A percentile compares a stretch with the other conserved stretches of the same genome.
These are phyloP conservation scores for Albula goreensis DNA, from an alignment of 2,113 vertebrate species.

Conservation along the genomic window DNA sequence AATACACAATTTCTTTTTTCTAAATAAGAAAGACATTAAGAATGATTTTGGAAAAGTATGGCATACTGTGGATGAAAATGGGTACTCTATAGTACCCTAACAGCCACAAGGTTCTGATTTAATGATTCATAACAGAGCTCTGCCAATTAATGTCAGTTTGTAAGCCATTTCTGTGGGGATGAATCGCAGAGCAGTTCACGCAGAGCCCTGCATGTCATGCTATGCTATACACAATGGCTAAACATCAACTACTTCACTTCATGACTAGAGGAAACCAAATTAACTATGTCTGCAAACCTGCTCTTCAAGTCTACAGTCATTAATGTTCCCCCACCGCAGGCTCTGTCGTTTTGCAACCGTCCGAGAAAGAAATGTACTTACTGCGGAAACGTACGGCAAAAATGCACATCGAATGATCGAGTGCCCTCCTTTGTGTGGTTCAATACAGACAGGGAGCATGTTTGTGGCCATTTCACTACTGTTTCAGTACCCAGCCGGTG, in stretches of 20 bases:
- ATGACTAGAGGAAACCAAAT: neutral
- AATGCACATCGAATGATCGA: neutral
- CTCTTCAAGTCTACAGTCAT: neutral
- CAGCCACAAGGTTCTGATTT: neutral
- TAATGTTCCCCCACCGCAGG: neutral
- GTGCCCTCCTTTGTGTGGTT: neutral
- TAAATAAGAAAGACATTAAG: neutral
- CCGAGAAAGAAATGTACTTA: neutral
- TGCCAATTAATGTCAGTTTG: neutral
- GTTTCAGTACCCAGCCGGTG: neutral
- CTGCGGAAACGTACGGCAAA: neutral
- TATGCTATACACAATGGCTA: neutral
- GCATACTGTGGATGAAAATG: neutral
- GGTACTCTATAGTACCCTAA: neutral
- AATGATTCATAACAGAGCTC: slow-evolving; percentile 5
- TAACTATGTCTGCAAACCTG: neutral
- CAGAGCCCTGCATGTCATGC: neutral
- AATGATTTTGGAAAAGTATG: neutral
- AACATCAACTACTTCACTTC: neutral
- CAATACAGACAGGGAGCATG: neutral
- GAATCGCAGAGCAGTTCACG: neutral
- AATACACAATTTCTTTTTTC: neutral
- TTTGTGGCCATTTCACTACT: too few species aligned
- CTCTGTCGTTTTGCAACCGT: neutral
- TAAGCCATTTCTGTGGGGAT: neutral